Base-by-base conservation (phyloP, 2,113 vertebrate species). In the Hemicordylus capensis region DNA sequence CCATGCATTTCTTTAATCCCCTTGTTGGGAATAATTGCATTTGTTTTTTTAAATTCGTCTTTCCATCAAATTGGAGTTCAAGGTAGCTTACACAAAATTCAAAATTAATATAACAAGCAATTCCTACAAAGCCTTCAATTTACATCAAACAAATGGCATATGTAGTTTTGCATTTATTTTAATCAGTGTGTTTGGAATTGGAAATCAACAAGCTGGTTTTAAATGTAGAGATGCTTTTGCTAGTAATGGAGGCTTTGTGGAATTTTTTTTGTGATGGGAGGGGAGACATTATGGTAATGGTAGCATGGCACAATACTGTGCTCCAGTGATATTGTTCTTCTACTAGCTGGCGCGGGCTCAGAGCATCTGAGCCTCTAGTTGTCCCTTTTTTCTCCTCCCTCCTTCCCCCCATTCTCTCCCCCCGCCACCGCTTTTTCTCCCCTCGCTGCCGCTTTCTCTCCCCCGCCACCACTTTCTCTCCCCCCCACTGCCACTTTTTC, bases 131-230 rank as follows among this genome's bases (percentile, higher is more conserved):
- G 20, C 34, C 22, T 78, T 78, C 37, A 20, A 17, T 72, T 72
- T 22, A 76, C 12, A 70, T 3, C 4, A 51, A 76, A 76, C 11
- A 81, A 7, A 75, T 26, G 5, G n/a, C 85, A 85, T 31, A 69
- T 75, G 26, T 17, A 0, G 2, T 10, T 70, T 77, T 83, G 70
- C 87, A 77, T 44, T 15, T 76, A 42, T 85, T 86, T 83, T 81
- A 10, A 79, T 87, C 87, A 77, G 72, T 34, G 5, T 20, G 5
- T 73, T 80, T 42, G 54, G 79, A 90, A 81, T 80, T 42, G 54
- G 79, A 90, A 81, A 85, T 85, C 73, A 76, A 72, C 63, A 14
- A 19, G 7, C 66, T 69, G 20, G 34, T 69, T 69, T 69, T 31
- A 24, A 56, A 56, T n/a, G 19, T 3, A 73, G 22, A 20, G 14